Conservation (phyloP, 2,888 invertebrate species). For the Lacanobia wlatinum region DNA sequence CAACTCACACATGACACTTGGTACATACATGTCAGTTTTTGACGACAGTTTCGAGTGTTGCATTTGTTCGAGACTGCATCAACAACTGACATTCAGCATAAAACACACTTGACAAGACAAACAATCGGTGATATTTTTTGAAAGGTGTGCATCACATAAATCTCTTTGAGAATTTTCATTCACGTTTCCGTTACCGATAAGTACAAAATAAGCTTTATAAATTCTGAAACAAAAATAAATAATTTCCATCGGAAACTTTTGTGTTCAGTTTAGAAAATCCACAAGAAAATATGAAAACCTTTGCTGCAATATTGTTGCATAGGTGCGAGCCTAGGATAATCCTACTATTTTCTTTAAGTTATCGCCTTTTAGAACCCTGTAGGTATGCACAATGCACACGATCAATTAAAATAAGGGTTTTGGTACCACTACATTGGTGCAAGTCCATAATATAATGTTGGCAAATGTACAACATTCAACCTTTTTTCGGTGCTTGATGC, state of each 20-base stretch:
- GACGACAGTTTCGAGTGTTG: too few species aligned
- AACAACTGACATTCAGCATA: too few species aligned
- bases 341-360: background rate
- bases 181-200: background rate
- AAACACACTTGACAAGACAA: too few species aligned
- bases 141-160: too few species aligned
- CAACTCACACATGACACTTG: too few species aligned
- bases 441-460: slow-evolving; percentile 1
- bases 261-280: background rate
- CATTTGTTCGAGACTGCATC: too few species aligned
- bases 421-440: background rate
- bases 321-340: background rate
- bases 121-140: too few species aligned
- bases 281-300: too few species aligned
- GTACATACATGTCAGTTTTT: too few species aligned
- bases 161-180: background rate
- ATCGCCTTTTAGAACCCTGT: background rate
- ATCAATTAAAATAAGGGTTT: background rate
- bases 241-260: background rate
- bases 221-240: background rate
- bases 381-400: too few species aligned
- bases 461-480: background rate
- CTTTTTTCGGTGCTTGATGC: background rate
- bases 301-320: background rate
- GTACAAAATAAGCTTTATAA: background rate